Evolutionary conservation across 2,113 vertebrate genomes (phyloP), one percentile per base, ranked within the genome.

Genomic region (Engraulis encrasicolus): DNA sequence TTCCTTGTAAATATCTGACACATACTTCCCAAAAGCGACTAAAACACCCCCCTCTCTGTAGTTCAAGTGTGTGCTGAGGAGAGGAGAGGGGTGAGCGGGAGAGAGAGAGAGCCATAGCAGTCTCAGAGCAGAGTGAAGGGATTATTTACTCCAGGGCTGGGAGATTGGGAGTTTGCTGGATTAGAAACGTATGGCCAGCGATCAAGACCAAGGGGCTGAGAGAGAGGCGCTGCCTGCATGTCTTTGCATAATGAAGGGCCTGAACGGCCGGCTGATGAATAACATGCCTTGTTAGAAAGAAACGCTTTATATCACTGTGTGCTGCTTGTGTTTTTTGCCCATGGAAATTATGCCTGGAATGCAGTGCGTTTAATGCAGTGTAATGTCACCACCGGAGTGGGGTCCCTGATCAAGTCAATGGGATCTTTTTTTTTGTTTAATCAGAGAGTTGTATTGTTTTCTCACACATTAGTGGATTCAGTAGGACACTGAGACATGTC

Each of bases 151-250:
- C 71, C 88, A 83, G 87, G 83, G 87, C 86, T 88, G 83, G 83
- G 87, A 81, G 83, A 88, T 87, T 88, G 83, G 83, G 87, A 81
- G 81, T 36, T 66, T 50, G 40, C 86, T 91, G 88, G 89, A 93
- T 92, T 91, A 91, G 87, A 90, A 92, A 89, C 81, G 78, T 91
- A 87, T 92, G 86, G 89, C 84, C 19, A 27, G 87, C 7, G 79
- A 92, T 90, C 89, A 91, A 85, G 88, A 91, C 87, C 86, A 89
- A n/a, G n/a, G 85, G 50, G 89, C 85, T 93, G 90, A 88, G 88
- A 89, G 86, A n/a, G n/a, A n/a, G n/a, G n/a, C n/a, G n/a, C n/a
- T n/a, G 83, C 77, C 17, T 31, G 2, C 27, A 74, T 79, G 66
- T 74, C 81, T 87, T 87, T 86, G 88, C 88, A 85, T 89, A 85